Base-by-base conservation (phyloP, 2,888 invertebrate species). In the Gisinianus flammeolus region DNA sequence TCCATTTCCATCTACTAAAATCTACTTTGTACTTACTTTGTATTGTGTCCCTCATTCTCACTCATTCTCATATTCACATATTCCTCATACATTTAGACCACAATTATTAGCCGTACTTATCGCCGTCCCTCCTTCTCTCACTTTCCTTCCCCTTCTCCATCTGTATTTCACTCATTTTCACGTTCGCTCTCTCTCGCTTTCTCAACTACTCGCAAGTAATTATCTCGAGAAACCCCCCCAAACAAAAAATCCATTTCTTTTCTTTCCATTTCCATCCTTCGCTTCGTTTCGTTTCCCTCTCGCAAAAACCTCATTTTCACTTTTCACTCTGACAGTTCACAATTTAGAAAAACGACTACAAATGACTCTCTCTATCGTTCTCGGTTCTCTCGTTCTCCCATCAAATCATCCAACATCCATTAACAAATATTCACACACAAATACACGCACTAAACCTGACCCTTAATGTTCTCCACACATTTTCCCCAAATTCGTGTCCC, bases 271-370 rank as follows among this genome's bases (percentile, higher is more conserved):
- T 64, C 64, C 58, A 35, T 31, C 58, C 30, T 67, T 6, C 30
- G 64, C 73, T 64, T 58, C 33, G 16, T 44, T 74, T 19, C 73
- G 54, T 67, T 67, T 31, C 33, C 35, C 67, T 52, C 70, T 26
- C 33, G 73, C 28, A 74, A 44, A 66, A 74, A 74, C 44, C 73
- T 74, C 73, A 74, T 74, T 74, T 74, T 74, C 73, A 74, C 73
- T 74, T 74, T 74, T 74, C 73, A 74, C 64, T 62, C 73, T 74
- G 73, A 74, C 73, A 74, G 73, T 44, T 44, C 44, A 62, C 54
- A 62, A 62, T 62, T 24, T 44, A 52, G n/a, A 69, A 69, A 69
- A 72, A 31, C 54, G 19, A 52, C 56, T 70, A 56, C 71, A 69
- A 69, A 26, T 71, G 22, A n/a, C 56, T 58, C 56, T 58, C 56